Base-by-base conservation (phyloP, 2,113 vertebrate genomes). In the Ophthalmolycus amberensis region DNA sequence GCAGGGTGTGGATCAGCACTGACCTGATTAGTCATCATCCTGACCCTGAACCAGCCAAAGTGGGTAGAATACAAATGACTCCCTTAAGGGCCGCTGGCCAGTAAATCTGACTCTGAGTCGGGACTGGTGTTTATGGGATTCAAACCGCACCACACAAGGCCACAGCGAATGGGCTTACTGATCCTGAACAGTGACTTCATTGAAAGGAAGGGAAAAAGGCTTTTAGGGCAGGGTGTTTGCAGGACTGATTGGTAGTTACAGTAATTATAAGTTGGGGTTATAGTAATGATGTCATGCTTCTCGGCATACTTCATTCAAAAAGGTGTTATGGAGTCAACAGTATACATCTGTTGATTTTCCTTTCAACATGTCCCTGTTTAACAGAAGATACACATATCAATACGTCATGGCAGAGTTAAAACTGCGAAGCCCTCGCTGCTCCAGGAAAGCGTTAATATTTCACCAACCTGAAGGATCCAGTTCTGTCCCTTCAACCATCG, bases 81-180 rank as follows among this genome's bases (percentile, higher is more conserved):
- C 86, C 81, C 88, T 4, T 4, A 18, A 70, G 85, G 85, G 88
- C 77, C 40, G 56, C 75, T 16, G 48, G 80, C 77, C 87, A 82
- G 83, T 91, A 90, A 91, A 92, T 91, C 89, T 93, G 90, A 92
- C 85, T 90, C 88, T 93, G 90, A 92, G 85, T 90, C 48, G 0
- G 89, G 83, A 85, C 68, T 81, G 50, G 86, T 89, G 85, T 90
- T 90, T 90, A 90, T 86, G 82, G 79, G 86, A 89, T 74, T 90
- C 81, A 88, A 82, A 85, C 88, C 82, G 34, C 82, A 84, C 77
- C 68, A 71, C 75, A 92, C 85, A 90, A 92, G 90, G 89, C 90
- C 85, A 62, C 75, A 65, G 63, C 18, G 37, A 84, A 91, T 84
- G 80, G 71, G 79, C 75, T 73, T 67, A 68, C 69, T 89, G 85